Evolutionary conservation across 23 tunicate species (phyloP), one percentile per base, ranked within the genome.

Genomic region (Pegea sp.): DNA sequence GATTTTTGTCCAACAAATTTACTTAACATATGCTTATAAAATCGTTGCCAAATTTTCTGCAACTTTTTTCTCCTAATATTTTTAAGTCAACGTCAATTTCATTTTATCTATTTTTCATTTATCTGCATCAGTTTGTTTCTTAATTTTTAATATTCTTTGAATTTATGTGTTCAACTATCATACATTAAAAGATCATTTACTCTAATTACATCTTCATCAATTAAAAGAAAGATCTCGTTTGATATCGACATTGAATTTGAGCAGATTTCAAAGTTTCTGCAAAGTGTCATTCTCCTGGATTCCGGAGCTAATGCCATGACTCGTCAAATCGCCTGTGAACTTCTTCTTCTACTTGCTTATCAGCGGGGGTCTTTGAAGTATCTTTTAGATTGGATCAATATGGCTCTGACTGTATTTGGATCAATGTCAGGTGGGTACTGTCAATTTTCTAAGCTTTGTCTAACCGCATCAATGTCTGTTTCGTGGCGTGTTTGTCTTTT

Each of bases 291-390:
- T 5, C 24, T 58, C 24, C 28, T 62, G 38, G 70, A 61, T 1
- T 56, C 58, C 50, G 93, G 75, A 29, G 71, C 75, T 22, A 70
- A 61, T 44, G 29, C 44, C 7, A 22, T 62, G 30, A 30, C 86
- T n/a, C 48, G 69, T 4, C 73, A 78, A 52, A 53, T 74, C 1
- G 71, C 95, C 4, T 84, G 95, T 33, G 95, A 84, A 51, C 69
- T 84, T 18, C 51, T 73, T 24, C 43, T 84, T 31, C 0, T 63
- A 26, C 56, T 84, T 13, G 84, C 95, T 2, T 74, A 34, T 44
- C 95, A 84, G 48, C 64, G 95, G 27, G 95, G 95, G 1, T 84
- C 95, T 1, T 68, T 84, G 4, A 57, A 56, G 42, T 76, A 84
- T 25, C 43, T 84, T 44, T 53, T 84, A 30, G 95, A 84, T 26